Base-by-base conservation (phyloP, 2,888 invertebrate genomes). In the Phalangium opilio region DNA sequence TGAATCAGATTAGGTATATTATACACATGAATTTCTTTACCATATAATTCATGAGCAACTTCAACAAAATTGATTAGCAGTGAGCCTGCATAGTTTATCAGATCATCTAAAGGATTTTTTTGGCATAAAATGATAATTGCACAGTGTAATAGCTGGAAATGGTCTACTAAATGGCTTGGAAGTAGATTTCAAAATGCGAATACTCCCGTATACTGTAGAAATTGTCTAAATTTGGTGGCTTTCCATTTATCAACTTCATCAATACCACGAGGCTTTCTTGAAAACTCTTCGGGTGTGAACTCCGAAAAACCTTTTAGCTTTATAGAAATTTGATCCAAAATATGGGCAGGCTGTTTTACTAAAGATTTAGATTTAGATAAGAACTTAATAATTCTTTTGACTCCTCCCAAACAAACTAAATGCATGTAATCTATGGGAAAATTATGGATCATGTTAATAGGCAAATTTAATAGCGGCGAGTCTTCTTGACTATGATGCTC, bases 341-440 rank as follows among this genome's bases (percentile, higher is more conserved):
- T 27, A 27, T 7, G 8, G 8, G 27, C 27, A 27, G 27, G 27
- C 8, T 27, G 27, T 8, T 27, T 27, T 4, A 27, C 27, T 27
- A 27, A 27, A 27, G 27, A 27, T 27, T 27, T 27, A 27, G 27
- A 7, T 27, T 27, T 8, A 27, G 27, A 27, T 27, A 27, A 27
- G 8, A 27, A 27, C 27, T 27, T 27, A 8, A n/a, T n/a, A n/a
- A 56, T 34, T 47, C 55, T 55, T 42, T 47, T 47, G 42, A 51
- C 43, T 3, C 61, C 58, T 44, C 62, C 62, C 8, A 61, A 43
- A 42, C 59, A 61, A 5, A 59, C 56, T 7, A 59, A 51, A 45
- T 63, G 62, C 62, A 63, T 63, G 41, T 58, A 60, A 48, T 63
- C 62, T n/a, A n/a, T n/a, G n/a, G n/a, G n/a, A n/a, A n/a, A n/a